A percentile compares a stretch with the other conserved stretches of the same genome.
phyloP scores from a whole-genome alignment of 1,140 invertebrate species.

The Drosophila burlai region DNA sequence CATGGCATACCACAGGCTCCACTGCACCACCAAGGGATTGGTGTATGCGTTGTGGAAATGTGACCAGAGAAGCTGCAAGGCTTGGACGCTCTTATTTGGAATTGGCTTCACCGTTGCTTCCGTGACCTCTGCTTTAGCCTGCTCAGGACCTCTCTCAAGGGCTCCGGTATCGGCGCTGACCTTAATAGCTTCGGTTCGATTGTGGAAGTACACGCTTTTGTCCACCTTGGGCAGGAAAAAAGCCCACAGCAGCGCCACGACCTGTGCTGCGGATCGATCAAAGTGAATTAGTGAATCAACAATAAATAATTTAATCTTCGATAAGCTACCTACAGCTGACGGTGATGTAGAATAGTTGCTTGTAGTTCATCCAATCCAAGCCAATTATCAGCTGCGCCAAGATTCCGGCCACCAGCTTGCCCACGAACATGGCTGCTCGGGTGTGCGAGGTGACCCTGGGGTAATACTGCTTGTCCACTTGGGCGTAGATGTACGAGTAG shows the following conservation, averaged over 20 bases:
- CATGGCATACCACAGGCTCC: conserved; percentile 94
- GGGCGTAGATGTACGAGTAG: conserved; percentile 96
- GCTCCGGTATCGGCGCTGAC: background rate
- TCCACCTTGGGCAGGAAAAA: conserved; percentile 91
- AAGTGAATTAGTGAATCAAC: background rate
- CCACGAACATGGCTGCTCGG: conserved; percentile 89
- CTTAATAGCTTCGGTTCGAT: conserved; percentile 31
- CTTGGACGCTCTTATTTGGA: background rate
- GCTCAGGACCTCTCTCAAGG: conserved; percentile 8
- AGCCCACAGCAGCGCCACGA: conserved; percentile 90
- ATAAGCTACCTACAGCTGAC: conserved; percentile 86
- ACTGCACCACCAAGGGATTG: conserved; percentile 91
- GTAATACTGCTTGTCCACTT: conserved; percentile 91
- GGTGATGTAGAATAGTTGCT: conserved; percentile 90
- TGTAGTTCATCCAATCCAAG: conserved; percentile 87
- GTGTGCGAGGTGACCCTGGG: conserved; percentile 91
- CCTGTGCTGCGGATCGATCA: conserved; percentile 87
- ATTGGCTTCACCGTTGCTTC: background rate
- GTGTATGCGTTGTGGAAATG: conserved; percentile 91
- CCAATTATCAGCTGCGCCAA: conserved; percentile 88
- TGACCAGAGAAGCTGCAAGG: conserved; percentile 86
- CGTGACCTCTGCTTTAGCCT: background rate
- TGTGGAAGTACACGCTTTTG: conserved; percentile 93
- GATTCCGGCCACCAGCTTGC: conserved; percentile 88
- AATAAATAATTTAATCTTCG: no score